These are phyloP conservation scores for Slavum lentiscoides DNA, from an alignment of 2,888 invertebrate genomes.

Conservation along the genomic window DNA sequence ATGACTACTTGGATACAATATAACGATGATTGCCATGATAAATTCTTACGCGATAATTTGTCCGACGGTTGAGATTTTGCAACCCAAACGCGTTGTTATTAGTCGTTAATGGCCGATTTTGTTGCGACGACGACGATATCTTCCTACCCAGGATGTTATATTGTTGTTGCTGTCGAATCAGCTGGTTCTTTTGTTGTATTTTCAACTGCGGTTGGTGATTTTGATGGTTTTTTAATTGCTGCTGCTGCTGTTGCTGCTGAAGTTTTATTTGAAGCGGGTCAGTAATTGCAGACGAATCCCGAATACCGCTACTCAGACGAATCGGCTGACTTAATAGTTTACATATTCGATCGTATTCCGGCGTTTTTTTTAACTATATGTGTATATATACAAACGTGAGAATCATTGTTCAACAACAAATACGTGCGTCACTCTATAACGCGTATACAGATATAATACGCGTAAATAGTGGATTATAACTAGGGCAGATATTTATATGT, in stretches of 20 bases:
- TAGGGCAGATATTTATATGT: no score
- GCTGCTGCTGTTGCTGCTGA: slow-evolving; percentile 57
- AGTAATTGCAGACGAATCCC: not conserved
- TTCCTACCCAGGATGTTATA: not conserved
- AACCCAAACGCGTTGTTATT: not conserved
- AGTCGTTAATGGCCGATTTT: not conserved
- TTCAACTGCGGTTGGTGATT: slow-evolving; percentile 45
- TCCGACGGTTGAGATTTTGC: slow-evolving; percentile 17
- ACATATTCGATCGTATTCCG: slow-evolving; percentile 47
- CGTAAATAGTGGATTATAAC: not conserved
- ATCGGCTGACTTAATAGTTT: slow-evolving; percentile 41
- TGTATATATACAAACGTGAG: slow-evolving; percentile 7
- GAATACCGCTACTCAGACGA: not conserved
- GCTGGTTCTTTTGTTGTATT: slow-evolving; percentile 37
- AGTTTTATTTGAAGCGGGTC: slow-evolving; percentile 57
- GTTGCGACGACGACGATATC: not conserved
- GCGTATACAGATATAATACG: not conserved
- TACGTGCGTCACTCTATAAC: not conserved
- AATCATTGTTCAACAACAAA: not conserved
- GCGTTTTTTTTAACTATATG: slow-evolving; percentile 39
- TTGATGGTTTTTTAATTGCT: slow-evolving; percentile 22
- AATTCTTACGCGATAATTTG: slow-evolving; percentile 29
- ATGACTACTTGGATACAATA: not conserved
- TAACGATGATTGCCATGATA: not conserved
- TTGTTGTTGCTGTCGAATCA: slow-evolving; percentile 46